Evolutionary conservation across 2,888 invertebrate genomes (phyloP), one percentile per base, ranked within the genome.

Genomic region (Unio pictorum): DNA sequence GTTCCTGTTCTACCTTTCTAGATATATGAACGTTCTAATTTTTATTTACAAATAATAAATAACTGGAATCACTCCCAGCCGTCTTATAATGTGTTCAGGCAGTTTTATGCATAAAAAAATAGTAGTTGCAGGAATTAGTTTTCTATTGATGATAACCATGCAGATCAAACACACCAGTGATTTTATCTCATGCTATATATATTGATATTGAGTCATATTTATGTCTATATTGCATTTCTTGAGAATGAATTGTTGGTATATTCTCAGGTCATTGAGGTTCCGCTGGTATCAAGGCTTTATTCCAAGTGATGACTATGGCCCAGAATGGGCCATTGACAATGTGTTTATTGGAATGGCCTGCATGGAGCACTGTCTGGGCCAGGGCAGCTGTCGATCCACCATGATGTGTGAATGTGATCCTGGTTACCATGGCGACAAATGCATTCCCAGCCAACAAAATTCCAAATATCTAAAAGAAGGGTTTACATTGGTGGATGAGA

Each of bases 271-370:
- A 17, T 67, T 85, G 56, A 72, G 90, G 64, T 90, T 91, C 77
- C 85, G 90, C n/a, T 90, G 90, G 90, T 86, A 86, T 68, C 90
- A 91, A 73, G 90, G 89, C 3, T 80, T 82, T 58, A 86, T 89
- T 61, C 84, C 83, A 4, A 78, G 84, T 6, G 71, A 83, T 60
- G 87, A 87, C 70, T 84, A 80, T 64, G 86, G 86, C 18, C 87
- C 88, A 28, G 84, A 86, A n/a, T 91, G 91, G 91, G 90, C 89
- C 15, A 72, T 91, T 30, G 90, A 90, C 76, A 90, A 90, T 75
- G 84, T 91, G 26, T 90, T 89, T 77, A 86, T 91, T 64, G 90
- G 91, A 0, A 89, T 90, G 81, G 83, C 87, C 23, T 91, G 91
- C 78, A 76, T 83, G 75, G 84, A 88, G 23, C 85, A 90, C 73